phyloP scores from a whole-genome alignment of 2,113 vertebrate species.

The Rostratula benghalensis region DNA sequence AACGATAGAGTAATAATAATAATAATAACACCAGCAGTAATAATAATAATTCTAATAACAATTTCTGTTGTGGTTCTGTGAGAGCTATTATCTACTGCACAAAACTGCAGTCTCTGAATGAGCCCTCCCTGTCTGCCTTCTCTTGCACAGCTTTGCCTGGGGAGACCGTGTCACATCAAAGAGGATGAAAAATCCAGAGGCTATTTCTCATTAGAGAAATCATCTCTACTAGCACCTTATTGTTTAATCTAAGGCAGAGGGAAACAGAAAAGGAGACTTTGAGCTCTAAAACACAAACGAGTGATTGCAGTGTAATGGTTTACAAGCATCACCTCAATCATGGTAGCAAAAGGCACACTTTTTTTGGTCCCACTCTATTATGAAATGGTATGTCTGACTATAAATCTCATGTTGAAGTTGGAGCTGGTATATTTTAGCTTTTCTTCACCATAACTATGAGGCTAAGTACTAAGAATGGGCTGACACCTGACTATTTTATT shows the following conservation, averaged over 20 bases:
- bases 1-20: neutral
- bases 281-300: neutral
- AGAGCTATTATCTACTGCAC: neutral
- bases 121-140: neutral
- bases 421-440: neutral
- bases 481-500: neutral
- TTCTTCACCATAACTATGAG: neutral
- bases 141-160: neutral
- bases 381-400: neutral
- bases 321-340: neutral
- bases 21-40: neutral
- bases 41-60: neutral
- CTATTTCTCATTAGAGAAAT: neutral
- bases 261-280: neutral
- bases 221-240: neutral
- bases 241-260: neutral
- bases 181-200: neutral
- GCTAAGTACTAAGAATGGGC: neutral
- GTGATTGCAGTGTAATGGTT: neutral
- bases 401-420: neutral
- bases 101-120: neutral
- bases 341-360: neutral
- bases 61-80: neutral
- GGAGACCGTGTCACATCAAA: neutral
- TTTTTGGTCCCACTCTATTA: neutral